These are phyloP conservation scores for Camponotus floridanus DNA, from an alignment of 1,140 invertebrate species.

Conservation along the genomic window DNA sequence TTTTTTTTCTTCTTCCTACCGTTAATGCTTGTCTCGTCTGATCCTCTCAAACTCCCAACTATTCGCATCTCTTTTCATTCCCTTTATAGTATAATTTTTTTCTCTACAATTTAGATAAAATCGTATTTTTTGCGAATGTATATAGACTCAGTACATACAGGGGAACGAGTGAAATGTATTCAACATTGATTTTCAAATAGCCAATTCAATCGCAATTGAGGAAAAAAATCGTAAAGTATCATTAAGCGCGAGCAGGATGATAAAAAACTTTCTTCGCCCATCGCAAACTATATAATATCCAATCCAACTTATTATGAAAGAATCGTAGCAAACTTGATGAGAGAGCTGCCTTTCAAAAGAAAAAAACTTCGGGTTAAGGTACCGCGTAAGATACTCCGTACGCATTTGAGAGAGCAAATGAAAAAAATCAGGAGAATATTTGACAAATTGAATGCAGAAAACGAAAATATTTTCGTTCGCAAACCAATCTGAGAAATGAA, in stretches of 20 bases:
- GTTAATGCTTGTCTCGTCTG: conserved; percentile 26
- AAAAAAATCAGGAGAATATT: conserved; percentile 41
- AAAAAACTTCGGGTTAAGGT: conserved; percentile 26
- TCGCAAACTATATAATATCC: conserved; percentile 62
- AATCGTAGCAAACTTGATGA: conserved; percentile 52
- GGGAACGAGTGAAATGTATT: background rate
- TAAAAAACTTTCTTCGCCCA: conserved; percentile 47
- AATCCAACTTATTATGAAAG: conserved; percentile 58
- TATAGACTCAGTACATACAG: background rate
- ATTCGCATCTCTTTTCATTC: conserved; percentile 19
- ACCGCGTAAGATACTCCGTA: conserved; percentile 48
- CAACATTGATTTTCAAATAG: conserved; percentile 38
- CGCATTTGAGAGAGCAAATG: conserved; percentile 32
- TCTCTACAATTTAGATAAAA: background rate
- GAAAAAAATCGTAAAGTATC: conserved; percentile 39
- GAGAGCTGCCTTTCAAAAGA: conserved; percentile 30
- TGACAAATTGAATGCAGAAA: conserved; percentile 26
- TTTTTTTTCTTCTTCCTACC: background rate
- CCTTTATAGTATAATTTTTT: conserved; percentile 3
- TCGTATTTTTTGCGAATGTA: background rate
- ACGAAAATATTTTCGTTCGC: conserved; percentile 46
- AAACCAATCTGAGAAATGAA: background rate
- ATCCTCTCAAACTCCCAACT: conserved; percentile 3
- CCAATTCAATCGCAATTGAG: conserved; percentile 34
- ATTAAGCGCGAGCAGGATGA: conserved; percentile 46